Evolutionary conservation across 2,888 invertebrate species (phyloP).

Genomic region (Acanthacorydalis orientalis): DNA sequence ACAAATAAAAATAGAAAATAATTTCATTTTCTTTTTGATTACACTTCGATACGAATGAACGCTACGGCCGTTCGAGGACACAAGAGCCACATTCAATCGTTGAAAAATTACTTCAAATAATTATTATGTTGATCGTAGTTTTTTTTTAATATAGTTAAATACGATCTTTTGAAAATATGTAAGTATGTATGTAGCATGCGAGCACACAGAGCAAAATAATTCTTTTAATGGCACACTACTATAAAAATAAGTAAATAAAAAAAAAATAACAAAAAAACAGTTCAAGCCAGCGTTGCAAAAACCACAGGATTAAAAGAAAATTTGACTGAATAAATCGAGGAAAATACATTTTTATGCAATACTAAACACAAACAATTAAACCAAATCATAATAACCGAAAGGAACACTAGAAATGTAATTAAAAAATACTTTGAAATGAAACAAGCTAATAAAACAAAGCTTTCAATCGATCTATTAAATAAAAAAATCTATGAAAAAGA

Average conservation of each 20-base stretch:
- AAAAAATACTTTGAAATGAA: neutral
- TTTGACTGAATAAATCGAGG: neutral
- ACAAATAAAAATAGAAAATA: neutral
- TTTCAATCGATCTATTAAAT: conserved; percentile 3
- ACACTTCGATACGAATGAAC: too few species aligned
- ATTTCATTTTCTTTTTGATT: neutral
- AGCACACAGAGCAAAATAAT: conserved; percentile 10
- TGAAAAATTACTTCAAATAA: neutral
- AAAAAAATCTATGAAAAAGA: conserved; percentile 5
- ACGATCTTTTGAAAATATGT: neutral
- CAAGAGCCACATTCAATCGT: too few species aligned
- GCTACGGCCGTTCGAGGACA: neutral
- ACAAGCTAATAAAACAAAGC: neutral
- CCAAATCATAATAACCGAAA: neutral
- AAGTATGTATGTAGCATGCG: neutral
- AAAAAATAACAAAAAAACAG: conserved; percentile 7
- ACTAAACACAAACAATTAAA: neutral
- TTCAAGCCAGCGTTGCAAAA: conserved; percentile 4
- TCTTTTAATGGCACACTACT: conserved; percentile 9
- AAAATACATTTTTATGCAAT: neutral
- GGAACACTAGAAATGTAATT: neutral
- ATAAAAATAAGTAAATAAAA: conserved; percentile 7
- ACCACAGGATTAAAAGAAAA: neutral
- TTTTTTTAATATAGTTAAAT: neutral
- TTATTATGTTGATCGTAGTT: neutral